phyloP scores from a whole-genome alignment of 2,113 vertebrate genomes.

The Amphilophus citrinellus region DNA sequence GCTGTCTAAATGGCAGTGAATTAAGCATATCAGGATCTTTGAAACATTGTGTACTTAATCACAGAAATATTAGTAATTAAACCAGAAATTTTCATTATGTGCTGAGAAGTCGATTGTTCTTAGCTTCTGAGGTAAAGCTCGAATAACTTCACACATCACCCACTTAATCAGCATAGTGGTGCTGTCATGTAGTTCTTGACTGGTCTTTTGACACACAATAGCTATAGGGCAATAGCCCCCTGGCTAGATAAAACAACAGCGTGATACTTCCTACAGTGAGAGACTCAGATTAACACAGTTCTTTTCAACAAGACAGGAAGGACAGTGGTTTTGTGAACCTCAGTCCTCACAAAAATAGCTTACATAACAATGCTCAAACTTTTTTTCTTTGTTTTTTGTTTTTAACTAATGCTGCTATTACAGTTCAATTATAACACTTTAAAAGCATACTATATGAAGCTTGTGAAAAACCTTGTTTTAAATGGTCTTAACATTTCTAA shows the following conservation, averaged over 20 bases:
- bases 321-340: neutral
- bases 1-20: neutral
- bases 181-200: conserved; percentile 33
- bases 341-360: conserved; percentile 6
- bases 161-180: neutral
- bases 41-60: too few species aligned
- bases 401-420: neutral
- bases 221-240: conserved; percentile 41
- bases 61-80: neutral
- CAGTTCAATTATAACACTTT: neutral
- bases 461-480: neutral
- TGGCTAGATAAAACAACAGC: conserved; percentile 30
- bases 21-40: too few species aligned
- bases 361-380: neutral
- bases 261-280: conserved; percentile 30
- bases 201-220: conserved; percentile 42
- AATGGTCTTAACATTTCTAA: conserved; percentile 22
- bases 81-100: neutral
- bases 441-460: neutral
- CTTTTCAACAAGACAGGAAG: conserved; percentile 39
- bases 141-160: neutral
- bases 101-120: neutral
- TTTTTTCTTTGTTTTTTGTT: neutral
- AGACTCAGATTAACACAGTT: conserved; percentile 30
- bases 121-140: conserved; percentile 4